Base-by-base conservation (phyloP, 2,113 vertebrate species). In the Gobius niger region DNA sequence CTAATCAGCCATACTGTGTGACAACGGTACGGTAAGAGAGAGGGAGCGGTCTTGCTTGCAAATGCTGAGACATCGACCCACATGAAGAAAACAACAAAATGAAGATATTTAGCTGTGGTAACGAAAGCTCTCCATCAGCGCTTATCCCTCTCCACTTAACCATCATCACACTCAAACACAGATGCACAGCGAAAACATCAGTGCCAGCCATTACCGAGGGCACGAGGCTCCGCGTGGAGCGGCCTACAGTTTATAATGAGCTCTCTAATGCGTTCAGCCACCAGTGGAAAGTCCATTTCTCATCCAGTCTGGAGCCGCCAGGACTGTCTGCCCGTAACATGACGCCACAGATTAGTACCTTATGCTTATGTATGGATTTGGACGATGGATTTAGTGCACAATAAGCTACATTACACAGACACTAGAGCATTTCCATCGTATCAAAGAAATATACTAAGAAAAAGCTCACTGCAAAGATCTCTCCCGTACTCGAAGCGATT, bases 191-290 rank as follows among this genome's bases (percentile, higher is more conserved):
- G 67, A 42, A 56, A 67, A 60, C 57, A 60, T 42, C 15, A 44
- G 64, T 52, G 53, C 63, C 44, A 14, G n/a, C 67, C 63, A 72
- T 72, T 65, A 77, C 60, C 76, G 60, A 70, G 53, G 61, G 62
- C 67, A 67, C 47, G 42, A 40, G 63, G 65, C 75, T 72, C 60
- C 68, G 63, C 60, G 73, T 70, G 46, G 70, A 83, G 73, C 68
- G 56, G 78, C 68, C 52, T 69, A 63, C 18, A 76, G 78, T 68
- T 72, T 72, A 73, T 85, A 81, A 81, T 75, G 78, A 81, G 82
- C 56, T 82, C 76, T 82, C 64, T 85, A 86, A 88, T 86, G 82
- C 68, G 34, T 82, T 76, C 77, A 70, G 73, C 71, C 63, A 47
- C 18, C 9, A 42, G 76, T 49, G 63, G 77, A 87, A 85, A 83